Conservation (phyloP, 2,888 invertebrate species). For the Lithophane socia region DNA sequence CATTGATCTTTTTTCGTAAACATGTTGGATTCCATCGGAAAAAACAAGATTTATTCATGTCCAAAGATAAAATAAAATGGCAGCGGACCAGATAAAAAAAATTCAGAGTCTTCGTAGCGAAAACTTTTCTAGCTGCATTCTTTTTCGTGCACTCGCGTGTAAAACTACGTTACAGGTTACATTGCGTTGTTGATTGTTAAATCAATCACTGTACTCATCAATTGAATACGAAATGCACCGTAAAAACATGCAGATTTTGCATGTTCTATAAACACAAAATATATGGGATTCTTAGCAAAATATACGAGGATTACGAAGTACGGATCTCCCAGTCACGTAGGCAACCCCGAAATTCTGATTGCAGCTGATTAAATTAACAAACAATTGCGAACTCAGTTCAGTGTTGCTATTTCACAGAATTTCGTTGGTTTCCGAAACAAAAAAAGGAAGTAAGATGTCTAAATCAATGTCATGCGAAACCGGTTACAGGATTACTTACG, state of each 20-base stretch:
- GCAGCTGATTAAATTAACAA: conserved; percentile 34
- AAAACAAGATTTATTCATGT: neutral
- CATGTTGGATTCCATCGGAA: neutral
- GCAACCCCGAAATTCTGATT: conserved; percentile 20
- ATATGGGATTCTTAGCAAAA: conserved; percentile 23
- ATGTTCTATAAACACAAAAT: conserved; percentile 28
- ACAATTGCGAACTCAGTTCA: conserved; percentile 21
- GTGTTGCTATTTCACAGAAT: conserved; percentile 28
- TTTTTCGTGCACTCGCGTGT: conserved; percentile 35
- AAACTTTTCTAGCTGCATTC: conserved; percentile 13
- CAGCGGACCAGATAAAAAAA: neutral
- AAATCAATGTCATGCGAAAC: conserved; percentile 34
- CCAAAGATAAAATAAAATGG: conserved; percentile 6
- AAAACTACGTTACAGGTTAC: conserved; percentile 19
- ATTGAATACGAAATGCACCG: conserved; percentile 28
- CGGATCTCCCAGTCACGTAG: conserved; percentile 47
- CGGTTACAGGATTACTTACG: neutral
- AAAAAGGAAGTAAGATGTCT: conserved; percentile 32
- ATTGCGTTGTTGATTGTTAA: conserved; percentile 41
- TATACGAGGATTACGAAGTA: conserved; percentile 8
- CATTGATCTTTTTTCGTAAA: conserved; percentile 1
- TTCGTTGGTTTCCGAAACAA: conserved; percentile 6
- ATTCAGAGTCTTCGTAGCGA: neutral
- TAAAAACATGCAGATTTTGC: conserved; percentile 20
- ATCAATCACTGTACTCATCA: conserved; percentile 54